phyloP scores from a whole-genome alignment of 2,888 invertebrate genomes.

The Apamea crenata region DNA sequence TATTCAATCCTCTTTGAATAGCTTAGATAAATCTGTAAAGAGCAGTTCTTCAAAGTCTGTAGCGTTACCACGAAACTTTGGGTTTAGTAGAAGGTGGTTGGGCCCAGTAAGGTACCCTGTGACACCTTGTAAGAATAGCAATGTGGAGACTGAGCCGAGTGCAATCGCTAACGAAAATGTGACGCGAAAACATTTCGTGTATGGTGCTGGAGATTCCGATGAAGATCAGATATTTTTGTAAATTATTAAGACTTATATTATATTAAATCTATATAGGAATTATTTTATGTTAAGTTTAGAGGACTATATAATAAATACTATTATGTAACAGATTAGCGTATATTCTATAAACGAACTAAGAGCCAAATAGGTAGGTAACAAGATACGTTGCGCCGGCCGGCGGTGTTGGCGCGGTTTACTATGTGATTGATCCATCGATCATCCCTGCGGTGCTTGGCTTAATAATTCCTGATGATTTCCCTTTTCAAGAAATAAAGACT shows the following conservation, averaged over 20 bases:
- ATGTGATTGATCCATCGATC: background rate
- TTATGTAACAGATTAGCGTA: slow-evolving; percentile 26
- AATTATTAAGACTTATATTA: slow-evolving; percentile 53
- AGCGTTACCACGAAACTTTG: slow-evolving; percentile 91
- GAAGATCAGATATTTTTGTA: slow-evolving; percentile 92
- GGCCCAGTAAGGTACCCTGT: slow-evolving; percentile 92
- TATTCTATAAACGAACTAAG: background rate
- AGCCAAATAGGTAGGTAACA: background rate
- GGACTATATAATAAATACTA: slow-evolving; percentile 68
- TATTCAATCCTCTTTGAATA: slow-evolving; percentile 84
- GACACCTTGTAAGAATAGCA: slow-evolving; percentile 90
- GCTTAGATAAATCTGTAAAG: slow-evolving; percentile 81
- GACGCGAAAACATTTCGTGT: slow-evolving; percentile 85
- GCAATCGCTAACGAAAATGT: slow-evolving; percentile 82
- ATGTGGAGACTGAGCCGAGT: slow-evolving; percentile 73
- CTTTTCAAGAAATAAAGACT: background rate
- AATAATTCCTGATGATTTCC: background rate
- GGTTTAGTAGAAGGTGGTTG: slow-evolving; percentile 91
- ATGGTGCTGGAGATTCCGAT: slow-evolving; percentile 90
- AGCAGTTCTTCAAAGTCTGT: slow-evolving; percentile 84
- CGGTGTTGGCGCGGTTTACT: background rate
- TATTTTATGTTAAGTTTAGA: slow-evolving; percentile 66
- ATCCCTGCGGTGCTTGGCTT: background rate
- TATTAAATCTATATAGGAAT: slow-evolving; percentile 48
- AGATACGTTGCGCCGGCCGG: background rate